phyloP scores from a whole-genome alignment of 2,113 vertebrate genomes.

The Barbus barbus region DNA sequence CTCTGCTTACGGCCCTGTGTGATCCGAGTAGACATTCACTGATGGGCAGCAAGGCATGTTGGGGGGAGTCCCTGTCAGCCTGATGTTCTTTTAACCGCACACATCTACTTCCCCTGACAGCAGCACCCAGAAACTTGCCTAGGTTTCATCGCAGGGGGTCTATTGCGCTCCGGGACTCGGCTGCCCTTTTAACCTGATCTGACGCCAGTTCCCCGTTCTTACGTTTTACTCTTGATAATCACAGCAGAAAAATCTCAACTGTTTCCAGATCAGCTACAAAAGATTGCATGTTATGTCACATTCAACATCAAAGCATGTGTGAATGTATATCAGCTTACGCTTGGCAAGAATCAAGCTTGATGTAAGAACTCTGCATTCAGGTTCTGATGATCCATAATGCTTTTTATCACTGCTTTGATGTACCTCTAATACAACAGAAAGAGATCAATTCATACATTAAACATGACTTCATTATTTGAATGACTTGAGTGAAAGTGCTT shows the following conservation, averaged over 20 bases:
- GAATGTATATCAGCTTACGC: background rate
- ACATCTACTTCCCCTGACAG: conserved; percentile 69
- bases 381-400: background rate
- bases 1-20: conserved; percentile 65
- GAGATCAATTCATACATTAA: conserved; percentile 12
- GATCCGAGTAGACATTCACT: conserved; percentile 72
- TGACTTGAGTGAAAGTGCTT: background rate
- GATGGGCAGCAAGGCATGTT: conserved; percentile 61
- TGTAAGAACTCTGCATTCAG: background rate
- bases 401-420: background rate
- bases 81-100: conserved; percentile 74
- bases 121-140: conserved; percentile 28
- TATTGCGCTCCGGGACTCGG: conserved; percentile 46
- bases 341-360: background rate
- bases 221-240: background rate
- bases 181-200: conserved; percentile 9
- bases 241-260: background rate
- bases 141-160: background rate
- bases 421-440: no score
- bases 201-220: background rate
- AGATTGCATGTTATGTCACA: background rate
- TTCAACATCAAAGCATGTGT: background rate
- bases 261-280: background rate
- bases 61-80: conserved; percentile 74
- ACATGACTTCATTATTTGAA: background rate